These are phyloP conservation scores for Platalea minor DNA, from an alignment of 2,797 vertebrate species.

Conservation along the genomic window DNA sequence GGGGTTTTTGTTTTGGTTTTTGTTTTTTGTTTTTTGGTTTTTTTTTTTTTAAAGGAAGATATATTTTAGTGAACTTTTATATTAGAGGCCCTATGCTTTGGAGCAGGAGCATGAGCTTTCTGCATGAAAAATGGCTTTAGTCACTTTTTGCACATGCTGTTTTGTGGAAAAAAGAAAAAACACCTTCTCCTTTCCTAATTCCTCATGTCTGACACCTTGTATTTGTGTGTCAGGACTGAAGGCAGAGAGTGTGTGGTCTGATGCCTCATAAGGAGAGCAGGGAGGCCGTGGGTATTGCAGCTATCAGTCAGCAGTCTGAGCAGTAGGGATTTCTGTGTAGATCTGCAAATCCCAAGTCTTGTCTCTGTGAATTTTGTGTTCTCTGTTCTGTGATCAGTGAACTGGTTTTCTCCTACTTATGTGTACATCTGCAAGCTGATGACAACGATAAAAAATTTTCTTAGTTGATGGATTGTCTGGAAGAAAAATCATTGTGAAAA, in stretches of 20 bases:
- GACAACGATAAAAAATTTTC: neutral
- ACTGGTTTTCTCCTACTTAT: neutral
- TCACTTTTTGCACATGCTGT: neutral
- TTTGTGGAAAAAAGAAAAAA: neutral
- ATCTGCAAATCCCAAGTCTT: neutral
- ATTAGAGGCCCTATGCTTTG: neutral
- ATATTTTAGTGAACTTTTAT: neutral
- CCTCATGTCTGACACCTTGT: neutral
- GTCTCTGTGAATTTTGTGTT: neutral
- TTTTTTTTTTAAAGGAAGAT: neutral
- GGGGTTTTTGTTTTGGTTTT: no score
- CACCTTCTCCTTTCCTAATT: neutral
- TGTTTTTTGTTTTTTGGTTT: neutral
- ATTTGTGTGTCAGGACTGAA: neutral
- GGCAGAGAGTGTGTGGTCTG: neutral
- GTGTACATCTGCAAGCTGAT: neutral
- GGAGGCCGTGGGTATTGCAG: neutral
- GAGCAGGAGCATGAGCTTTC: neutral
- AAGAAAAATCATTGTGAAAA: neutral
- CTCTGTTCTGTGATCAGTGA: neutral
- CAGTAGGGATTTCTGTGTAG: neutral
- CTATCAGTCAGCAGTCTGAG: neutral
- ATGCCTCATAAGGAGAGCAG: neutral
- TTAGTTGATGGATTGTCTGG: neutral
- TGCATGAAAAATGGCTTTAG: neutral